Evolutionary conservation across 2,888 invertebrate genomes (phyloP).

Genomic region (Drosophila suboccidentalis): DNA sequence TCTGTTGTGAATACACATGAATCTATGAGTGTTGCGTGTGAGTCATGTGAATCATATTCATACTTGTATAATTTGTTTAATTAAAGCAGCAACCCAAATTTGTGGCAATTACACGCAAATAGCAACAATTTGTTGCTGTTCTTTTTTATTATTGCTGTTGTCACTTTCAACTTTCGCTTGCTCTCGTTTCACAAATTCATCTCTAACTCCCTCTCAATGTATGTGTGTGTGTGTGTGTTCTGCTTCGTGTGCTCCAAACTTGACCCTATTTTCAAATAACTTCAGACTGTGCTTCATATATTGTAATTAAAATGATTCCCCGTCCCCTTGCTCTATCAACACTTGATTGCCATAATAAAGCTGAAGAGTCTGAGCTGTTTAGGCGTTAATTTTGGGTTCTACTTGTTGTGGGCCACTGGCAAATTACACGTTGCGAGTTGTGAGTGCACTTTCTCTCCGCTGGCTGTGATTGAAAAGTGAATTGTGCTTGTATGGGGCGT

Average conservation of each 20-base stretch:
- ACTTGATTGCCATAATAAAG: conserved; percentile 69
- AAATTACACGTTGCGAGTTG: conserved; percentile 65
- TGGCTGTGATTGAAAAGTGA: conserved; percentile 54
- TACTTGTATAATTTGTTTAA: conserved; percentile 10
- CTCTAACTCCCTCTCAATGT: background rate
- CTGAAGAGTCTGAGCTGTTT: conserved; percentile 45
- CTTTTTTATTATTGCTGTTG: conserved; percentile 42
- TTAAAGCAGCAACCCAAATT: conserved; percentile 14
- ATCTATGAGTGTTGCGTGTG: background rate
- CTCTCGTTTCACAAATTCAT: conserved; percentile 52
- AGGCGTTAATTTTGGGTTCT: conserved; percentile 80
- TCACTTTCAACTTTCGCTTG: conserved; percentile 80
- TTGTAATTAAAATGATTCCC: conserved; percentile 55
- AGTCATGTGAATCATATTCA: conserved; percentile 5
- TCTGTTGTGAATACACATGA: background rate
- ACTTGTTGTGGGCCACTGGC: conserved; percentile 43
- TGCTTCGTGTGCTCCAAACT: conserved; percentile 61
- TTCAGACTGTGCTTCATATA: conserved; percentile 41
- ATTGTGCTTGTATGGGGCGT: conserved; percentile 36
- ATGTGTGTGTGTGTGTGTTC: conserved; percentile 39
- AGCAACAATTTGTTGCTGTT: conserved; percentile 3
- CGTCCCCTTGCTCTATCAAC: conserved; percentile 6
- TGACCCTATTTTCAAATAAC: conserved; percentile 61
- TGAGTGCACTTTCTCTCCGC: conserved; percentile 72
- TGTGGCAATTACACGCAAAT: conserved; percentile 19